These are phyloP conservation scores for Grammomys surdaster DNA, from an alignment of 2,113 vertebrate species.

Conservation along the genomic window DNA sequence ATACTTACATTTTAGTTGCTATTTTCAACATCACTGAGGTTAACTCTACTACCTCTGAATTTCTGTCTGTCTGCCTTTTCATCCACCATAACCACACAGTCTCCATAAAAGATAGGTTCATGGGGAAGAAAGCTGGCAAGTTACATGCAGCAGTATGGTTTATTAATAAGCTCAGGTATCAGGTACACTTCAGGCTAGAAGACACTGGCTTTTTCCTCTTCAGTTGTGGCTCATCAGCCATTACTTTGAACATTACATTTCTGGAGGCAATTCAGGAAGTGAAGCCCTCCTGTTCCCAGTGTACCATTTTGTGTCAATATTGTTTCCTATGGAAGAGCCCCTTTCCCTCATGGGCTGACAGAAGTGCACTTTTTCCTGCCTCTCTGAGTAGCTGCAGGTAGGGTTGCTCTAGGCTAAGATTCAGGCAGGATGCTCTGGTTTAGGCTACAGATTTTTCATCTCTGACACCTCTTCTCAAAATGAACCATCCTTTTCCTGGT, in stretches of 20 bases:
- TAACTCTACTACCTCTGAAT: not conserved
- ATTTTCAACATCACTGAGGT: no score
- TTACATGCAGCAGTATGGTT: no score
- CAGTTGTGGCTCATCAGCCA: not conserved
- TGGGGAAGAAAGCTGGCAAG: no score
- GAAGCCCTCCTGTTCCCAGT: not conserved
- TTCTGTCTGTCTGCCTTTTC: not conserved
- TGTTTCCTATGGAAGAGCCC: not conserved
- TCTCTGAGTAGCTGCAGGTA: not conserved
- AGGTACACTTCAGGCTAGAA: no score
- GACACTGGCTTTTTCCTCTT: not conserved
- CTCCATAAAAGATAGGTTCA: not conserved
- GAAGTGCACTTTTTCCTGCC: accelerated
- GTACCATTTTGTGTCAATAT: not conserved
- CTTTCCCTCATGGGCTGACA: not conserved
- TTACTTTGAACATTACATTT: constrained; percentile 5
- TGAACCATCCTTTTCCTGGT: not conserved
- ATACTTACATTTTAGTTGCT: not conserved
- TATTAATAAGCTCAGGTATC: not conserved
- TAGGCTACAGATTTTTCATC: not conserved
- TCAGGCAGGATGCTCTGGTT: no score
- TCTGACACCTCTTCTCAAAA: not conserved
- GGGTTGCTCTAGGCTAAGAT: not conserved
- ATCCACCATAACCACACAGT: not conserved
- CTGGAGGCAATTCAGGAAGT: not conserved